phyloP scores from a whole-genome alignment of 2,888 invertebrate species.

The Dynastes hyllus region DNA sequence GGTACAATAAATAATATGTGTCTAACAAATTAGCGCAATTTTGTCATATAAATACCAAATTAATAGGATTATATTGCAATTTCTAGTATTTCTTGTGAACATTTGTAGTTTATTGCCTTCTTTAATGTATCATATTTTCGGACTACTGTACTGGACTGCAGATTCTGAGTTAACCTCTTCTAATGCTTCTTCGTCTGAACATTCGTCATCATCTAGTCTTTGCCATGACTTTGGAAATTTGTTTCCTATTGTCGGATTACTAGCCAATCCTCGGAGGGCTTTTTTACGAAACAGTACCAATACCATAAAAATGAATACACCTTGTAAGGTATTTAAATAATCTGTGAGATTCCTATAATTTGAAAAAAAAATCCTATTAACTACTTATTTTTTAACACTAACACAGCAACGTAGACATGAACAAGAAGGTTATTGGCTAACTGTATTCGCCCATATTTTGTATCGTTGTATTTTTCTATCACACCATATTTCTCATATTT shows the following conservation, averaged over 20 bases:
- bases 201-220: slow-evolving; percentile 72
- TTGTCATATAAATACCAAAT: background rate
- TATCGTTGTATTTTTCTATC: too few relatives aligned
- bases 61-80: background rate
- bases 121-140: too few relatives aligned
- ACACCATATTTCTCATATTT: too few relatives aligned
- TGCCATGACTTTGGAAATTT: slow-evolving; percentile 66
- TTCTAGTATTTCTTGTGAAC: background rate
- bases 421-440: background rate
- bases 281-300: slow-evolving; percentile 75
- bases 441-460: too few relatives aligned
- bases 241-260: slow-evolving; percentile 65
- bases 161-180: slow-evolving; percentile 14
- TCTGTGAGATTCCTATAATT: slow-evolving; percentile 75
- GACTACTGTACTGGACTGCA: background rate
- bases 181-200: slow-evolving; percentile 67
- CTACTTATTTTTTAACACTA: background rate
- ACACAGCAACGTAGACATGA: background rate
- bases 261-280: slow-evolving; percentile 73
- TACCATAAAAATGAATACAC: slow-evolving; percentile 76
- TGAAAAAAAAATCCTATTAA: background rate
- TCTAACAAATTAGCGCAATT: too few relatives aligned
- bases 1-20: too few relatives aligned
- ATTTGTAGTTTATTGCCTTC: background rate
- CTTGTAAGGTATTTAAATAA: slow-evolving; percentile 76